A percentile compares a stretch with the other conserved stretches of the same genome.
These are phyloP conservation scores for Pomacea canaliculata DNA, from an alignment of 2,888 invertebrate species.

Conservation along the genomic window DNA sequence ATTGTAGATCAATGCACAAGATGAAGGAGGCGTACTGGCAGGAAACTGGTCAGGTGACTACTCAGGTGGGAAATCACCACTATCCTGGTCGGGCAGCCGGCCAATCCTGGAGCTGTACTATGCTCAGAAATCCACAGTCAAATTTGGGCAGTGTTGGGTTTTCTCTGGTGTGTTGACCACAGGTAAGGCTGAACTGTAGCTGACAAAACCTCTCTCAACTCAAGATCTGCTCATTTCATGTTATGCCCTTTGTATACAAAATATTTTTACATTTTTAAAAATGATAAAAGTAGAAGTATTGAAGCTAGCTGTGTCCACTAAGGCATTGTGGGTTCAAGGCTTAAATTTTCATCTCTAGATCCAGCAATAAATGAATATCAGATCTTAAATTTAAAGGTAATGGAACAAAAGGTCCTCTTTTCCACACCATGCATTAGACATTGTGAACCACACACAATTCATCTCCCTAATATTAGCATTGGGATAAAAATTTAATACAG, in stretches of 20 bases:
- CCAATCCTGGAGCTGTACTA: slow-evolving; percentile 57
- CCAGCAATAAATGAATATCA: too few species aligned
- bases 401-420: too few species aligned
- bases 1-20: slow-evolving; percentile 34
- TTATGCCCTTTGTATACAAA: background rate
- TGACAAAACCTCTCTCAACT: background rate
- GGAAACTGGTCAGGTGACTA: slow-evolving; percentile 63
- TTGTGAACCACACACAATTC: too few species aligned
- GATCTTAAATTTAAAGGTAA: too few species aligned
- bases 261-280: background rate
- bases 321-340: too few species aligned
- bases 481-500: too few species aligned
- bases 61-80: slow-evolving; percentile 41
- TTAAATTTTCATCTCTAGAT: too few species aligned
- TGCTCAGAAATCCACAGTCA: slow-evolving; percentile 45
- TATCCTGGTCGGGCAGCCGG: slow-evolving; percentile 55
- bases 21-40: slow-evolving; percentile 50
- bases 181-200: slow-evolving; percentile 69
- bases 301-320: too few species aligned
- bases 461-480: too few species aligned
- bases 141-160: slow-evolving; percentile 62
- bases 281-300: background rate
- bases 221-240: background rate
- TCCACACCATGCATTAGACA: too few species aligned
- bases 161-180: slow-evolving; percentile 56